Base-by-base conservation (phyloP, 1,140 invertebrate species). In the Drosophila cardini region DNA sequence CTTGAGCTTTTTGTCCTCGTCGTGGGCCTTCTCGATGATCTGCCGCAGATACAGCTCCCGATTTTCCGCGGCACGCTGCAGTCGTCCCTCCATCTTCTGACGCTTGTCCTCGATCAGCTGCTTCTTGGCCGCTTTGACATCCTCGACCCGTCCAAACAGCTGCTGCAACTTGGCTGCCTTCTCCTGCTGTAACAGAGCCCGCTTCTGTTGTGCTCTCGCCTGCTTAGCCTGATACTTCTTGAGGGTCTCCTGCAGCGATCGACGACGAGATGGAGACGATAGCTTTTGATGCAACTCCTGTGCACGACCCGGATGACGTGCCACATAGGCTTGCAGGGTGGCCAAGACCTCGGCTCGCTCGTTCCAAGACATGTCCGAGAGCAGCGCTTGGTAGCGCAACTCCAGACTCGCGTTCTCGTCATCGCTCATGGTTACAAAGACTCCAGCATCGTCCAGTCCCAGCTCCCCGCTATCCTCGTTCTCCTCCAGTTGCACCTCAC, bases 1-100 rank as follows among this genome's bases (percentile, higher is more conserved):
- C 80, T 98, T 97, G 0, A 98, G 93, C 93, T 99, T 99, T 45
- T 98, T 97, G 77, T 99, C 98, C 92, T 99, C 98, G 83, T 99
- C 98, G 80, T 99, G 98, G 2, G 98, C 98, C 92, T 99, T 99
- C 62, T 96, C 95, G 1, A 98, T 96, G 76, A 98, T 97, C 69
- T 96, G 96, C 83, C 94, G 94, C 0, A 95, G 82, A 78, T 94
- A 94, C 78, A 96, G 94, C 57, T 96, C 96, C 16, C 98, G 94
- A 90, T 99, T 99, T 86, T 98, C 97, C 58, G 98, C 97, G 0
- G 98, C 98, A 74, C 96, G 94, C 82, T 97, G 96, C 57, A 99
- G 93, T 78, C 97, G 96, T 78, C 95, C 94, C 90, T 98, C 96
- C 94, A 99, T 96, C 71, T 96, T 94, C n/a, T 95, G 91, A 32